Percentiles rank a stretch among this genome's conserved stretches.
phyloP scores from a whole-genome alignment of 2,888 invertebrate species.

The Meloe dianella region DNA sequence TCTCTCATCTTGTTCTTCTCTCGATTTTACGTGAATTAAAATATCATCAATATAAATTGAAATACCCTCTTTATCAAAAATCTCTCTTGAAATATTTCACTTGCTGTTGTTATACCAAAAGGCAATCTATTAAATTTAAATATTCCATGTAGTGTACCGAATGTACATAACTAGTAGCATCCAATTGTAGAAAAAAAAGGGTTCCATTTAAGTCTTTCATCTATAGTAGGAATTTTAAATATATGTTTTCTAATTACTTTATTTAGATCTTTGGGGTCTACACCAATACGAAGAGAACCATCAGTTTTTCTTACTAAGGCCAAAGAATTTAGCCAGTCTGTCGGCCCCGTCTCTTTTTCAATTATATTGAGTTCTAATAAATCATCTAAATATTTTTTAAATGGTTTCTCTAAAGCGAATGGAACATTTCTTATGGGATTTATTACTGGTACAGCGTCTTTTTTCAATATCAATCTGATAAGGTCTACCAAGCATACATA shows the following conservation, averaged over 20 bases:
- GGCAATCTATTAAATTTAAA: slow-evolving; percentile 25
- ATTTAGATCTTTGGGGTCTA: slow-evolving; percentile 38
- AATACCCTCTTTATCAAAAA: slow-evolving; percentile 23
- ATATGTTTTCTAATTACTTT: slow-evolving; percentile 33
- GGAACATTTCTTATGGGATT: too few species aligned
- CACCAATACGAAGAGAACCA: slow-evolving; percentile 23
- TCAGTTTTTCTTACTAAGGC: slow-evolving; percentile 22
- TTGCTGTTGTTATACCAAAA: slow-evolving; percentile 23
- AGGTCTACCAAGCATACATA: too few species aligned
- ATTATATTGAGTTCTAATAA: slow-evolving; percentile 14
- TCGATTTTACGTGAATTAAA: slow-evolving; percentile 25
- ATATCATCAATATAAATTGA: slow-evolving; percentile 36
- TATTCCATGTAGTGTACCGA: slow-evolving; percentile 29
- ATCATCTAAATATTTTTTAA: too few species aligned
- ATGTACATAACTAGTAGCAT: neutral
- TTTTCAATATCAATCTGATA: too few species aligned
- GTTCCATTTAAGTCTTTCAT: slow-evolving; percentile 19
- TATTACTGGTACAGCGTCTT: too few species aligned
- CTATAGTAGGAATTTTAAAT: slow-evolving; percentile 36
- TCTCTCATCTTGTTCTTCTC: slow-evolving; percentile 31
- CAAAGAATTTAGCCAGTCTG: slow-evolving; percentile 19
- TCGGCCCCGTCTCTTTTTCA: slow-evolving; percentile 6
- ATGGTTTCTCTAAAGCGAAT: too few species aligned
- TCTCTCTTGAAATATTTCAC: slow-evolving; percentile 24
- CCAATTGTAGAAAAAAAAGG: neutral